phyloP scores from a whole-genome alignment of 2,113 vertebrate species.

The Enhydra lutris region DNA sequence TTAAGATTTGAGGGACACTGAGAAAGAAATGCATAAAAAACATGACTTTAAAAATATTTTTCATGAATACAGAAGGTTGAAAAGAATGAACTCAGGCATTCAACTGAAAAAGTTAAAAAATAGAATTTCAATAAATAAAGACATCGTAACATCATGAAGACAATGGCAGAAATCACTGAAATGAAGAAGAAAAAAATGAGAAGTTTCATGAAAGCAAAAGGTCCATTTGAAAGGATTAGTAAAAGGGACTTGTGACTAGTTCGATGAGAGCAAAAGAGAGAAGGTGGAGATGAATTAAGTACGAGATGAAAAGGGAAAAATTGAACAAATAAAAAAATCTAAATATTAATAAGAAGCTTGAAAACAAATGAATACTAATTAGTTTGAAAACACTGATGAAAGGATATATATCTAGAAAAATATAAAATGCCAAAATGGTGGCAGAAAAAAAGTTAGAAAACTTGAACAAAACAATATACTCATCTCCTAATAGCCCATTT shows the following conservation, averaged over 20 bases:
- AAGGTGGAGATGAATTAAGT: neutral
- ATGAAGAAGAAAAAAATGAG: neutral
- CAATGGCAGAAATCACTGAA: neutral
- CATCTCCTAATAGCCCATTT: neutral
- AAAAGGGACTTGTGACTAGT: neutral
- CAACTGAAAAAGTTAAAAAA: neutral
- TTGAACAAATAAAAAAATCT: neutral
- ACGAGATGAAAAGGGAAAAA: neutral
- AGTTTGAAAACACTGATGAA: neutral
- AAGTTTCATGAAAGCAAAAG: neutral
- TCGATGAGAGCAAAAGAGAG: neutral
- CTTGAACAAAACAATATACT: neutral
- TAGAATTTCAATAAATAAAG: neutral
- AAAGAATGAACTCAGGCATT: neutral
- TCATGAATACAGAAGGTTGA: neutral
- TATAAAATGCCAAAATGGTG: neutral
- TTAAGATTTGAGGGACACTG: neutral
- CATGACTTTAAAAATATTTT: neutral
- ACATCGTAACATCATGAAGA: neutral
- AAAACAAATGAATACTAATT: neutral
- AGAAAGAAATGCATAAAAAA: neutral
- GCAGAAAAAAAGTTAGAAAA: neutral
- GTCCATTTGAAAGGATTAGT: neutral
- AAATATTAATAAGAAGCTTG: neutral
- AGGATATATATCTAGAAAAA: neutral